Base-by-base conservation (phyloP, 1,140 invertebrate genomes). In the Zaprionus camerounensis region DNA sequence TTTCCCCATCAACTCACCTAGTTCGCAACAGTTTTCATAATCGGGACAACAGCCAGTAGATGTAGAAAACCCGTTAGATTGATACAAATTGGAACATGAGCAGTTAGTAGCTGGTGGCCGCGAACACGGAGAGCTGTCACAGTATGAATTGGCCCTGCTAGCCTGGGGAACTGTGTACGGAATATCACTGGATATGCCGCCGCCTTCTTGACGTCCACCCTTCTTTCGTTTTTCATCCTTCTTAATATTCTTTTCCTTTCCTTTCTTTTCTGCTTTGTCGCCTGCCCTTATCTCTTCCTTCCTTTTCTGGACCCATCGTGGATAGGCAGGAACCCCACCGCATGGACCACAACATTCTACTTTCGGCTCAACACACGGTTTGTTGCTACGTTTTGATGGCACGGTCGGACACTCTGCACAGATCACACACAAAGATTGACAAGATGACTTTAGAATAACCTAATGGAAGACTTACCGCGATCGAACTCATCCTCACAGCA, bases 401-500 rank as follows among this genome's bases (percentile, higher is more conserved):
- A 82, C 86, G 34, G 84, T 84, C 20, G 84, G 84, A 15, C 84
- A 88, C 53, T 88, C 84, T 87, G 26, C 0, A 41, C 31, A 3
- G 17, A 13, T 51, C 7, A 24, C 34, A 15, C 2, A 17, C 3
- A 13, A 20, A 24, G 13, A 36, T 9, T 12, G 4, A 15, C 5
- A 36, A 36, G 31, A 1, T 17, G 1, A 44, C 11, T 5, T 53
- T 6, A 0, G 2, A 51, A 31, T 26, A 9, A 22, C 12, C 34
- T 22, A 7, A 17, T 0, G 2, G 2, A 7, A 24, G 4, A 66
- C 75, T 77, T 44, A 91, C 86, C 80, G 41, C 86, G 81, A 51
- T 91, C 86, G n/a, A 91, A 91, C 20, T 86, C 82, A 44, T 91
- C 87, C 56, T 91, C 87, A 15, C 91, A 90, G 31, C 73, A 79